phyloP scores from a whole-genome alignment of 2,797 vertebrate genomes.

The Hydrophis major region DNA sequence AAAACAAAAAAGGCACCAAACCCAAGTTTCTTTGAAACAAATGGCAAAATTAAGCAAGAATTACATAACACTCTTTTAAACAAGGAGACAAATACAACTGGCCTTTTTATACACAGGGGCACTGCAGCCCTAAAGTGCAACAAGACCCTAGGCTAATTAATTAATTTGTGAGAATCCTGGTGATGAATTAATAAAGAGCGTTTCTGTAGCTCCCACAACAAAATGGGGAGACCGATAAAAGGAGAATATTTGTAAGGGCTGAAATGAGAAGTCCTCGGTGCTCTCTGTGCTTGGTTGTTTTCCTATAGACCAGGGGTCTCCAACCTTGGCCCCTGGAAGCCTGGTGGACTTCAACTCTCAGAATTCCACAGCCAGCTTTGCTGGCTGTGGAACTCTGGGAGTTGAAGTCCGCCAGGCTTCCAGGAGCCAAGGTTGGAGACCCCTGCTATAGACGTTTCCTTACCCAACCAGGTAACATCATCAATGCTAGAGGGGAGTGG shows the following conservation, averaged over 20 bases:
- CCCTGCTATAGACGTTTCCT: background rate
- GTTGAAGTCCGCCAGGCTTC: too few relatives aligned
- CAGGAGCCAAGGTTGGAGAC: too few relatives aligned
- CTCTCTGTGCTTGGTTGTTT: background rate
- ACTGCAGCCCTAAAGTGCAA: background rate
- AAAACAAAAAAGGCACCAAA: conserved; percentile 40
- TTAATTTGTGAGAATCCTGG: background rate
- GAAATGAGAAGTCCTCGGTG: background rate
- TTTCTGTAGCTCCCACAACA: background rate
- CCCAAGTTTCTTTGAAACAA: conserved; percentile 41
- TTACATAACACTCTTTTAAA: conserved; percentile 37
- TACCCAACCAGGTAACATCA: too few relatives aligned
- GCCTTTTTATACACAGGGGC: background rate
- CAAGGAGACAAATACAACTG: conserved; percentile 24
- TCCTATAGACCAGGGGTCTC: too few relatives aligned
- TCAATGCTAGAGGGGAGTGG: too few relatives aligned
- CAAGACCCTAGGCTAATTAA: background rate
- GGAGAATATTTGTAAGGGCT: background rate
- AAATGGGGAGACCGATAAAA: background rate
- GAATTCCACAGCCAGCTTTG: too few relatives aligned
- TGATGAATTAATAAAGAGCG: background rate
- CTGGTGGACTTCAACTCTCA: too few relatives aligned
- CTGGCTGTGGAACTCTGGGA: too few relatives aligned
- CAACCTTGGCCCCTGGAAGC: too few relatives aligned
- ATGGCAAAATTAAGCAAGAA: background rate